Conservation (phyloP, 2,797 vertebrate genomes). For the Tapera naevia region DNA sequence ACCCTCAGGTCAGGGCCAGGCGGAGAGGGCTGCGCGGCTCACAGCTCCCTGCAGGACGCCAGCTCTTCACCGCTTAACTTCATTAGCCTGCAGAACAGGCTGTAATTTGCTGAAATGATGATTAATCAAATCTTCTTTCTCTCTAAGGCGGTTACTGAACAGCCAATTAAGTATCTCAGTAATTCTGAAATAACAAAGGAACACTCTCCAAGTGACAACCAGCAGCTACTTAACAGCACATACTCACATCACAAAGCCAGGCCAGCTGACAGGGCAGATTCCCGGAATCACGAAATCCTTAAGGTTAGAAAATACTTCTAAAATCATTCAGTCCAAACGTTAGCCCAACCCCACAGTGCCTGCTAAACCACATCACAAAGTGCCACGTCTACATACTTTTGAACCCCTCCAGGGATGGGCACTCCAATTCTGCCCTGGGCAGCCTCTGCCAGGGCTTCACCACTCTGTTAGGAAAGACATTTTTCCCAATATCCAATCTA, state of each 20-base stretch:
- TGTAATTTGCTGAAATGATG: slow-evolving; percentile 15
- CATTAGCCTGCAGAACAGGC: background rate
- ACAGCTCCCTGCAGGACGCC: background rate
- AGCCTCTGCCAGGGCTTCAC: no score
- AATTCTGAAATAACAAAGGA: slow-evolving; percentile 18
- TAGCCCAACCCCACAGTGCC: no score
- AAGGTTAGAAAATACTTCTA: no score
- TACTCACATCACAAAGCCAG: background rate
- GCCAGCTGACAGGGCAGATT: background rate
- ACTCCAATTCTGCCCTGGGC: no score
- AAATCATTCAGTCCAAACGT: no score
- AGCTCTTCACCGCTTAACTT: background rate
- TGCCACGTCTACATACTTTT: no score
- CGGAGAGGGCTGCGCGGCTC: background rate
- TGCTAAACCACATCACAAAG: no score
- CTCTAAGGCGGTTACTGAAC: slow-evolving; percentile 41
- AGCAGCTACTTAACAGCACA: background rate
- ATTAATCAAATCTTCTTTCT: slow-evolving; percentile 45
- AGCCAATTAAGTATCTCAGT: slow-evolving; percentile 12
- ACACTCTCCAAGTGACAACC: background rate
- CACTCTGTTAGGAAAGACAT: no score
- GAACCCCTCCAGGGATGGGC: no score
- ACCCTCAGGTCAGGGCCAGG: background rate
- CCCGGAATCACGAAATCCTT: no score
- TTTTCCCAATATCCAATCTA: no score